Conservation (phyloP, 2,113 vertebrate genomes). For the Bostrychus sinensis region DNA sequence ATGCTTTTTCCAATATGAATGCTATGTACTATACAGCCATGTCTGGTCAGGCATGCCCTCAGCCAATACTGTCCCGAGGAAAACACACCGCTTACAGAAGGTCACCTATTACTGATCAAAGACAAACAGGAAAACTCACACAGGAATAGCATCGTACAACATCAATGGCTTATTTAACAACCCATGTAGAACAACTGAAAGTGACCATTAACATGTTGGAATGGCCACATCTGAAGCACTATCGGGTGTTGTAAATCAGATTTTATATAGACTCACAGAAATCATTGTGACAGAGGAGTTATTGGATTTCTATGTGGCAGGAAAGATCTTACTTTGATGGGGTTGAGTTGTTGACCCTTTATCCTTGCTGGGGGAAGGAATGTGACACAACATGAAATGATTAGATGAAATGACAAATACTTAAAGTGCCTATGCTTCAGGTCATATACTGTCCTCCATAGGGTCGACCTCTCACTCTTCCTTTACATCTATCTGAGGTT, state of each 20-base stretch:
- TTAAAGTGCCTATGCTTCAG: background rate
- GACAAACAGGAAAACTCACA: conserved; percentile 6
- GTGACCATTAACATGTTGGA: background rate
- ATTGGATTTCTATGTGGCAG: background rate
- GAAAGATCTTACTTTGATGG: conserved; percentile 4
- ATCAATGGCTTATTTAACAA: background rate
- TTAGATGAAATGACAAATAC: background rate
- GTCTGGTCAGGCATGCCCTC: background rate
- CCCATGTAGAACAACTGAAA: background rate
- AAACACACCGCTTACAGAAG: conserved; percentile 1
- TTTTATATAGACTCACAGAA: background rate
- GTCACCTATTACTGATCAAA: conserved; percentile 19
- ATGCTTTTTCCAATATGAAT: background rate
- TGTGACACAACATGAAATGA: conserved; percentile 23
- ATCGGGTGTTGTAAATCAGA: background rate
- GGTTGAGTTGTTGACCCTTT: conserved; percentile 12
- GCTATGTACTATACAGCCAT: background rate
- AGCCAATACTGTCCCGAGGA: conserved; percentile 14
- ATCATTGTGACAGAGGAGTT: background rate
- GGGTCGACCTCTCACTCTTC: background rate
- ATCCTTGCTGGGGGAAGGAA: conserved; percentile 8
- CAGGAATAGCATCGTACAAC: background rate
- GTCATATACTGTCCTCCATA: conserved; percentile 1
- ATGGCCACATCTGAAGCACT: background rate
- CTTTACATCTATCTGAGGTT: background rate